phyloP scores from a whole-genome alignment of 2,113 vertebrate genomes.

The Leuciscus idus region DNA sequence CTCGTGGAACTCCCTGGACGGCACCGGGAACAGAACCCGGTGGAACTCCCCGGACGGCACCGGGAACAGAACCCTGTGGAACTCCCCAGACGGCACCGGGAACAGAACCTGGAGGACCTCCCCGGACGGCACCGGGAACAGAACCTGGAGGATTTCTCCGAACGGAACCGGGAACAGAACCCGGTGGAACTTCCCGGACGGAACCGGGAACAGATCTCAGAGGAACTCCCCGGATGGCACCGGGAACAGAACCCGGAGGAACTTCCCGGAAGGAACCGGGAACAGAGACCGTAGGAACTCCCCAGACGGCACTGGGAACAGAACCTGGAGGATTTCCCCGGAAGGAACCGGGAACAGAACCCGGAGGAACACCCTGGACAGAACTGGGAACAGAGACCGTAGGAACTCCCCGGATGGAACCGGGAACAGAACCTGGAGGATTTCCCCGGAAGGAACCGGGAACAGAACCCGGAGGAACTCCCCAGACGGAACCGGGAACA shows the following conservation, averaged over 20 bases:
- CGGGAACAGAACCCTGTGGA: not conserved
- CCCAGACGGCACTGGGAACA: conserved; percentile 33
- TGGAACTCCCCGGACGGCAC: conserved; percentile 69
- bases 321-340: no score
- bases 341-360: conserved; percentile 58
- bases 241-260: conserved; percentile 64
- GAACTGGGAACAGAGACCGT: conserved; percentile 51
- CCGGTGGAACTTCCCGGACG: not conserved
- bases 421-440: no score
- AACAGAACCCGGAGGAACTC: no score
- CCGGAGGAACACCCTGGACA: conserved; percentile 50
- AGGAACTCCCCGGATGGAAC: conserved; percentile 67
- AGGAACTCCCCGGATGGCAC: conserved; percentile 54
- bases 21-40: conserved; percentile 51
- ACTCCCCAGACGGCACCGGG: conserved; percentile 54
- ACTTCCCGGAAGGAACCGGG: conserved; percentile 59
- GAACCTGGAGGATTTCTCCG: conserved; percentile 67
- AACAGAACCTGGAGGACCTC: conserved; percentile 33
- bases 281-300: conserved; percentile 69
- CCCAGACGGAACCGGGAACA: no score
- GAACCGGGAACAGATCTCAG: conserved; percentile 50
- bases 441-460: rapidly evolving
- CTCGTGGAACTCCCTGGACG: conserved; percentile 52
- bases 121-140: conserved; percentile 57
- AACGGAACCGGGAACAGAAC: conserved; percentile 38